Conservation (phyloP, 1,140 invertebrate genomes). For the Lordiphosa mommai region DNA sequence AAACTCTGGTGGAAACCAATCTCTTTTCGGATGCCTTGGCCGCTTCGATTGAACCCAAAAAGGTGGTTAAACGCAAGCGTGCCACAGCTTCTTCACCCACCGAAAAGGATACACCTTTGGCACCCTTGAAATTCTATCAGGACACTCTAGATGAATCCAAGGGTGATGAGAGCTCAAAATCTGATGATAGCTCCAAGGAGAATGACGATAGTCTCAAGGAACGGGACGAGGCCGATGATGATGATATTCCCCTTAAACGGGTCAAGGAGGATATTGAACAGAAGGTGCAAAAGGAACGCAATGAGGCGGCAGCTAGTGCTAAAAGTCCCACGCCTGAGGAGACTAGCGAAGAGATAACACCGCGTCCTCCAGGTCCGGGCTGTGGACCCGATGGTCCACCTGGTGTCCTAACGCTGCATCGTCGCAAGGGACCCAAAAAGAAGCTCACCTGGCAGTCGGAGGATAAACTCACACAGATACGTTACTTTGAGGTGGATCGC, state of each 20-base stretch:
- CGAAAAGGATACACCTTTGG: slow-evolving; percentile 81
- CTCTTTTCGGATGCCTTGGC: slow-evolving; percentile 95
- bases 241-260: slow-evolving; percentile 77
- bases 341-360: slow-evolving; percentile 35
- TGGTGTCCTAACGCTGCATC: slow-evolving; percentile 68
- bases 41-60: slow-evolving; percentile 85
- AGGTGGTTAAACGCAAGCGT: slow-evolving; percentile 88
- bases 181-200: slow-evolving; percentile 80
- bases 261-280: slow-evolving; percentile 74
- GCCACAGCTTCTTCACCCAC: slow-evolving; percentile 84
- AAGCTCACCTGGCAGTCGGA: slow-evolving; percentile 91
- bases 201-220: slow-evolving; percentile 67
- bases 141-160: slow-evolving; percentile 90
- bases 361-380: slow-evolving; percentile 69
- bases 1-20: slow-evolving; percentile 91
- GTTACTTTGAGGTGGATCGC: slow-evolving; percentile 96
- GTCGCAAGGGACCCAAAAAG: slow-evolving; percentile 88
- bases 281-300: slow-evolving; percentile 62
- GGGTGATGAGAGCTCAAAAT: slow-evolving; percentile 73
- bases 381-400: slow-evolving; percentile 77
- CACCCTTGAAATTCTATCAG: slow-evolving; percentile 92
- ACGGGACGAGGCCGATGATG: slow-evolving; percentile 59
- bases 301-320: slow-evolving; percentile 11
- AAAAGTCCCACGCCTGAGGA: slow-evolving; percentile 25
- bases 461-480: slow-evolving; percentile 88